Percentiles rank a stretch among this genome's conserved stretches.
Conservation (phyloP, 2,113 vertebrate genomes). For the Callopanchax toddi region DNA sequence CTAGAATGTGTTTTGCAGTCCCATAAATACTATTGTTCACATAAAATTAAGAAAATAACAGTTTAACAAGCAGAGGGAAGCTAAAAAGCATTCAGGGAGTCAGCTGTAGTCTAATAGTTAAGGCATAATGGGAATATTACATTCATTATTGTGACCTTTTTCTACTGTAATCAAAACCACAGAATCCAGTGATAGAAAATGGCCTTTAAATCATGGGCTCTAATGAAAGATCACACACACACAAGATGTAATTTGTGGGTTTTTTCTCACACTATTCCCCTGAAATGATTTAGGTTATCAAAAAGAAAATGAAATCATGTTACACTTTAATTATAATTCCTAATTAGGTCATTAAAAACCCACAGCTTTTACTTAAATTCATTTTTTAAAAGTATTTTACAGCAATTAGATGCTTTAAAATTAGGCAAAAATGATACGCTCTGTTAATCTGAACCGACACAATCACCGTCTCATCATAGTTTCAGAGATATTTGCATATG, state of each 20-base stretch:
- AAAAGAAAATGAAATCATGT: neutral
- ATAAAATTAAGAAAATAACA: slow-evolving; percentile 33
- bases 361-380: neutral
- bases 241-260: neutral
- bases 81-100: slow-evolving; percentile 8
- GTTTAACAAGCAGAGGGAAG: slow-evolving; percentile 23
- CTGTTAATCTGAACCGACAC: no score
- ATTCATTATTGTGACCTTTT: slow-evolving; percentile 49
- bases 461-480: no score
- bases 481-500: no score
- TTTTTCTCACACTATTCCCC: slow-evolving; percentile 5
- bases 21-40: slow-evolving; percentile 27
- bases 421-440: no score
- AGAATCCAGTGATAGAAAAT: slow-evolving; percentile 25
- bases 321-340: slow-evolving; percentile 1
- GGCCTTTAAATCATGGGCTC: slow-evolving; percentile 23
- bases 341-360: slow-evolving; percentile 3
- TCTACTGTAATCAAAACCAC: slow-evolving; percentile 26
- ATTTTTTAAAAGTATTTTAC: neutral
- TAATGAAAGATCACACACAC: slow-evolving; percentile 27
- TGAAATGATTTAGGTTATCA: neutral
- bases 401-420: no score
- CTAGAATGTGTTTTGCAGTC: slow-evolving; percentile 11
- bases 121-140: slow-evolving; percentile 48
- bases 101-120: slow-evolving; percentile 26